These are phyloP conservation scores for Leptura quadrifasciata DNA, from an alignment of 2,888 invertebrate species.

Conservation along the genomic window DNA sequence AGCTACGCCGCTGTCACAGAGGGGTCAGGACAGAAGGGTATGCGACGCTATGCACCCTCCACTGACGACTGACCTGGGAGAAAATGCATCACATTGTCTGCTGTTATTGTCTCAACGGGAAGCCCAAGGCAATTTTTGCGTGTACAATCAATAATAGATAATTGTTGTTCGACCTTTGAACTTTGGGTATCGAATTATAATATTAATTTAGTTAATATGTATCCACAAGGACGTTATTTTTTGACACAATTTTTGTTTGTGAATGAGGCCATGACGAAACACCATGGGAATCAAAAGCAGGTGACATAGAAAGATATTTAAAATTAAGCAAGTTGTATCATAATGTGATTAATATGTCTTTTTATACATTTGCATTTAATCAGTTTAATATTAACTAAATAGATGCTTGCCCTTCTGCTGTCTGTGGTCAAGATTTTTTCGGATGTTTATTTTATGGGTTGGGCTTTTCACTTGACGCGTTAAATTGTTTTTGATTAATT, in stretches of 20 bases:
- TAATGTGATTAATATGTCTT: too few species aligned
- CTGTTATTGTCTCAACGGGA: conserved; percentile 28
- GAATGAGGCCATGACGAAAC: neutral
- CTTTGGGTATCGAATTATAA: neutral
- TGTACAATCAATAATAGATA: conserved; percentile 17
- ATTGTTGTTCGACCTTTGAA: conserved; percentile 2
- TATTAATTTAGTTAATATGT: conserved; percentile 3
- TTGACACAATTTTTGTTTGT: neutral
- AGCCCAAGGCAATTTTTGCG: conserved; percentile 13
- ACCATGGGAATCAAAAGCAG: neutral
- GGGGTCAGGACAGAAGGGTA: conserved; percentile 43
- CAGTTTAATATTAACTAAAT: too few species aligned
- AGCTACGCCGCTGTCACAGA: conserved; percentile 16
- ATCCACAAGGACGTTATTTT: neutral
- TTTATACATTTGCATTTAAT: too few species aligned
- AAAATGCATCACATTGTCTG: conserved; percentile 60
- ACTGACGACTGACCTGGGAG: conserved; percentile 63
- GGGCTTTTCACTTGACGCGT: too few species aligned
- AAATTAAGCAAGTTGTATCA: too few species aligned
- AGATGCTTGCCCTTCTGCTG: too few species aligned
- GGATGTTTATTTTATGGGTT: too few species aligned
- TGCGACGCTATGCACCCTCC: conserved; percentile 48
- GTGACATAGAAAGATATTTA: too few species aligned
- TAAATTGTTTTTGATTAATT: too few species aligned
- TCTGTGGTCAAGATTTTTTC: too few species aligned